Evolutionary conservation across 2,888 invertebrate species (phyloP).

Genomic region (Polymixis lichenea): DNA sequence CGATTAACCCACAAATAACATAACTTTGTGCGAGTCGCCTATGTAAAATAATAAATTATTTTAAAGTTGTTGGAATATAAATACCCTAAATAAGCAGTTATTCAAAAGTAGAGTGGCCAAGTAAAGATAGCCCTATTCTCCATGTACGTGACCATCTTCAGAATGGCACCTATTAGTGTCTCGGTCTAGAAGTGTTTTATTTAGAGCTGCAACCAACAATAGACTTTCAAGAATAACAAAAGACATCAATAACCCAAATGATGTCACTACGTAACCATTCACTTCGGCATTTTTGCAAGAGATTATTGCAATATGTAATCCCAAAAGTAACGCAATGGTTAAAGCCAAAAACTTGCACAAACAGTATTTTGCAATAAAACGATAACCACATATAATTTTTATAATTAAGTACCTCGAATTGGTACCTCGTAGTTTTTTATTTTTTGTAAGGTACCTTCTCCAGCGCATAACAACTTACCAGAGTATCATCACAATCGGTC

Average conservation of each 20-base stretch:
- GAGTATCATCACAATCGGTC: too few species aligned
- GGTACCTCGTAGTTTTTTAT: background rate
- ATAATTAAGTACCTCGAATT: too few species aligned
- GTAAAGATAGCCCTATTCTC: background rate
- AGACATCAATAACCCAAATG: conserved; percentile 33
- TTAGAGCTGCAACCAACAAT: conserved; percentile 26
- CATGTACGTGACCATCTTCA: conserved; percentile 5
- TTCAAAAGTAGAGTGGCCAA: background rate
- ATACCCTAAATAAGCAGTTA: background rate
- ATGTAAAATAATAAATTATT: too few species aligned
- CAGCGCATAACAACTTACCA: too few species aligned
- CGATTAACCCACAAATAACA: too few species aligned
- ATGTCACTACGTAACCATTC: conserved; percentile 35
- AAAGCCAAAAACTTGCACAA: conserved; percentile 21
- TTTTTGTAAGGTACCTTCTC: too few species aligned
- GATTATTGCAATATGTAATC: conserved; percentile 30
- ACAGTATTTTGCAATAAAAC: conserved; percentile 37
- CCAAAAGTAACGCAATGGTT: conserved; percentile 15
- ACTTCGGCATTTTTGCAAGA: conserved; percentile 41
- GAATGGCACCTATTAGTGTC: background rate
- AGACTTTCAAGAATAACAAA: conserved; percentile 2
- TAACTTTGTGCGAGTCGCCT: too few species aligned
- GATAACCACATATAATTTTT: background rate
- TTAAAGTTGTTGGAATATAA: too few species aligned
- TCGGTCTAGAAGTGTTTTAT: conserved; percentile 27